Evolutionary conservation across 1,140 invertebrate genomes (phyloP).

Genomic region (Scaptomyza pallida): DNA sequence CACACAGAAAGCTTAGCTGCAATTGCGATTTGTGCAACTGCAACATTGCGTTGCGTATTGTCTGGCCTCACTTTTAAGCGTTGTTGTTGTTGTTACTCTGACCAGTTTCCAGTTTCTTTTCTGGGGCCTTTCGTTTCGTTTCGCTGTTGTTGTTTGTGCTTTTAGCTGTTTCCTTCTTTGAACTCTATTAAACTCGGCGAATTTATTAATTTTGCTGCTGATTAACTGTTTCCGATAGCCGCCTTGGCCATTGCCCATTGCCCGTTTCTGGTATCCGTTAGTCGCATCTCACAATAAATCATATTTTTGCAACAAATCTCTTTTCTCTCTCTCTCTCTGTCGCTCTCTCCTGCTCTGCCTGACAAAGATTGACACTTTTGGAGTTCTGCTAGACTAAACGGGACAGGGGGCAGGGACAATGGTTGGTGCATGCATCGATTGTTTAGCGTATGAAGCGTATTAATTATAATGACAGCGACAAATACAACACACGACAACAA

Average conservation of each 20-base stretch:
- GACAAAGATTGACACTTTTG: slow-evolving; percentile 44
- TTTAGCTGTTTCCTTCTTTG: slow-evolving; percentile 59
- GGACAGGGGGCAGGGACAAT: too few relatives aligned
- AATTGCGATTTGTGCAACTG: slow-evolving; percentile 22
- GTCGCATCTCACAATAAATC: slow-evolving; percentile 72
- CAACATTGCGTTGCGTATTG: slow-evolving; percentile 63
- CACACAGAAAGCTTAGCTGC: slow-evolving; percentile 12
- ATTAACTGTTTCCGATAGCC: slow-evolving; percentile 79
- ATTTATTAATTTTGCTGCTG: slow-evolving; percentile 81
- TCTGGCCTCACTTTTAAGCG: slow-evolving; percentile 5
- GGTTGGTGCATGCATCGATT: slow-evolving; percentile 11
- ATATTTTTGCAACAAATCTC: slow-evolving; percentile 44
- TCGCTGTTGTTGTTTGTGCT: slow-evolving; percentile 15
- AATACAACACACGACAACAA: slow-evolving; percentile 52
- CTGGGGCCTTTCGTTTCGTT: slow-evolving; percentile 40
- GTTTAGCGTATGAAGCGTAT: slow-evolving; percentile 31
- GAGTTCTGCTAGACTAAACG: background rate
- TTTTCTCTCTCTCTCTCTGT: slow-evolving; percentile 37
- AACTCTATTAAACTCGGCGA: slow-evolving; percentile 81
- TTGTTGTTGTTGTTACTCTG: slow-evolving; percentile 19
- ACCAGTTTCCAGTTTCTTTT: slow-evolving; percentile 34
- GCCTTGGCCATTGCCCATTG: slow-evolving; percentile 68
- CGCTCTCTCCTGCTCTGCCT: background rate
- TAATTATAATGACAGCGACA: slow-evolving; percentile 53
- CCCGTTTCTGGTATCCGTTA: slow-evolving; percentile 63